A percentile compares a stretch with the other conserved stretches of the same genome.
Evolutionary conservation across 2,888 invertebrate species (phyloP).

Genomic region (Bugulina stolonifera): DNA sequence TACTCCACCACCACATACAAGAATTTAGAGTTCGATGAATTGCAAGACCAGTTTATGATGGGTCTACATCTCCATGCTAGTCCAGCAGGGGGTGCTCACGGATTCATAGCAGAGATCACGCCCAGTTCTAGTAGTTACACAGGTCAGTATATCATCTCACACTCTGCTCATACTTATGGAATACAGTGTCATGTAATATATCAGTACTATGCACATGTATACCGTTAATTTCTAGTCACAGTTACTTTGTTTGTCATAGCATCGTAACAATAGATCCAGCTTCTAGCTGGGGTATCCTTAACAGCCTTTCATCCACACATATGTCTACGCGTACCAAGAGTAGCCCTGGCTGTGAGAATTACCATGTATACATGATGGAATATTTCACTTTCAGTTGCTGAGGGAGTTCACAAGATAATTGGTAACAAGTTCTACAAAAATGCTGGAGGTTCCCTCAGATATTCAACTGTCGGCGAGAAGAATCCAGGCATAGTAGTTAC

Average conservation of each 20-base stretch:
- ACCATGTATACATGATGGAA: too few relatives aligned
- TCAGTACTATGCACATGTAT: too few relatives aligned
- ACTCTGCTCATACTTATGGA: too few relatives aligned
- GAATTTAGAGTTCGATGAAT: conserved; percentile 31
- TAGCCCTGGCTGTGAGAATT: too few relatives aligned
- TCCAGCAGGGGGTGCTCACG: conserved; percentile 81
- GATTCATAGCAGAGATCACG: conserved; percentile 88
- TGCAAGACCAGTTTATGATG: conserved; percentile 50
- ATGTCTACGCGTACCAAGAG: too few relatives aligned
- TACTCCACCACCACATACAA: conserved; percentile 36
- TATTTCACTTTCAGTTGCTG: conserved; percentile 73
- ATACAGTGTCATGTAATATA: too few relatives aligned
- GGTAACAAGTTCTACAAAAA: conserved; percentile 74
- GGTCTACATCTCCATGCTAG: conserved; percentile 88
- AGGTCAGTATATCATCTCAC: not conserved
- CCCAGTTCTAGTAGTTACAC: conserved; percentile 13
- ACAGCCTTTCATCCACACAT: too few relatives aligned
- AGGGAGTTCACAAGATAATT: conserved; percentile 82
- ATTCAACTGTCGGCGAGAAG: conserved; percentile 86
- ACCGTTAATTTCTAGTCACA: too few relatives aligned
- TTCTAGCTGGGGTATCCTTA: too few relatives aligned
- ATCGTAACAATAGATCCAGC: too few relatives aligned
- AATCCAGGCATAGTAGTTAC: conserved; percentile 65
- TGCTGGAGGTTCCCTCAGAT: conserved; percentile 78
- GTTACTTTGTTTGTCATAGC: too few relatives aligned